Evolutionary conservation across 2,113 vertebrate species (phyloP), one percentile per base, ranked within the genome.

Genomic region (Burhinus oedicnemus): DNA sequence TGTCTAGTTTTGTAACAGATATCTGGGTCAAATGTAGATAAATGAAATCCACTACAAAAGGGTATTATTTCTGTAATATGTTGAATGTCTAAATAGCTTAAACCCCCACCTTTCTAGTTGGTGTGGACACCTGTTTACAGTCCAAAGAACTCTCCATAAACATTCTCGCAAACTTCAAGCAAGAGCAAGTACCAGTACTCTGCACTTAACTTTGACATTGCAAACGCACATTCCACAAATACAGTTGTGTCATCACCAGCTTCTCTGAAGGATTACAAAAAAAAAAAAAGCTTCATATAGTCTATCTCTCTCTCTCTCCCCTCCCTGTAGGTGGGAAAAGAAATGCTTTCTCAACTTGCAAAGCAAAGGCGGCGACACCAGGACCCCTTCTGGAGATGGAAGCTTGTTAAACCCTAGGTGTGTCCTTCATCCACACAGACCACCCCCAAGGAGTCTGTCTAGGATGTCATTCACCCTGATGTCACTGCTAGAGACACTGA

Each of bases 331-430:
- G 99, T 99, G 99, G 99, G 97, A 99, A 99, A 97, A 98, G 98
- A 97, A 99, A 98, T 92, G 96, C 98, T 91, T 99, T 99, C 98
- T 99, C 99, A 95, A 99, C 99, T 78, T 99, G 99, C 98, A 99
- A 99, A 99, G 98, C 99, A 94, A 99, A 99, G 99, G 98, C 99
- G 96, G 99, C 99, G 95, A 98, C 99, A 98, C 98, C 99, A 90
- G 99, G 99, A 98, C 99, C 99, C 97, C 99, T 99, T 97, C 98
- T 99, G 94, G 99, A 99, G 98, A 99, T 99, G 99, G 99, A 99
- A 99, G 99, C 99, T 98, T 99, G 99, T 98, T 99, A 99, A 99
- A 97, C 96, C 96, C 97, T 97, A 97, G 96, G 95, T 97, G 94
- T 97, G 98, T 98, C 96, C 98, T 98, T 97, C 97, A 98, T 97